A percentile compares a stretch with the other conserved stretches of the same genome.
Evolutionary conservation across 2,797 vertebrate species (phyloP).

Genomic region (Zalophus californianus): DNA sequence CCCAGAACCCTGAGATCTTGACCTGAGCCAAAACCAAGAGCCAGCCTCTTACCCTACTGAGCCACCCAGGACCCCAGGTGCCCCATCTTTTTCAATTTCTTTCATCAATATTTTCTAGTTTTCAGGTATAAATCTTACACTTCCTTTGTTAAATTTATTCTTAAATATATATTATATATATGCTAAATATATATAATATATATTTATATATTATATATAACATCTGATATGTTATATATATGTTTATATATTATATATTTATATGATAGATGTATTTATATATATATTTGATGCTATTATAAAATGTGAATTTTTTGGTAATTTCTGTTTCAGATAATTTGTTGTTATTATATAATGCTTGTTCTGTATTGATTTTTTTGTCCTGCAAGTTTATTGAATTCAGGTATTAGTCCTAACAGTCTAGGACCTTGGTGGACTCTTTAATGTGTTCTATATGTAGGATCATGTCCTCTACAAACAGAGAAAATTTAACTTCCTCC

Average conservation of each 20-base stretch:
- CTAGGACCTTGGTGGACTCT: not conserved
- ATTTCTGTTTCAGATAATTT: not conserved
- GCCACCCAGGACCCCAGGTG: not conserved
- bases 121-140: not conserved
- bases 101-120: not conserved
- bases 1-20: not conserved
- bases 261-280: not conserved
- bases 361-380: not conserved
- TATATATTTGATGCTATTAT: not conserved
- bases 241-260: not conserved
- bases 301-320: not conserved
- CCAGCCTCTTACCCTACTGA: not conserved
- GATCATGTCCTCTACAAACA: not conserved
- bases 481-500: not conserved
- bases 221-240: not conserved
- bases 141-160: not conserved
- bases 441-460: not conserved
- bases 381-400: not conserved
- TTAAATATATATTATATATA: too few species aligned
- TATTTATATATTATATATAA: too few species aligned
- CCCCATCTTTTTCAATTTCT: not conserved
- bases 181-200: too few species aligned
- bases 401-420: not conserved
- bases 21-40: not conserved
- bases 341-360: not conserved